Evolutionary conservation across 2,113 vertebrate species (phyloP), one percentile per base, ranked within the genome.

Genomic region (Hippocampus comes): DNA sequence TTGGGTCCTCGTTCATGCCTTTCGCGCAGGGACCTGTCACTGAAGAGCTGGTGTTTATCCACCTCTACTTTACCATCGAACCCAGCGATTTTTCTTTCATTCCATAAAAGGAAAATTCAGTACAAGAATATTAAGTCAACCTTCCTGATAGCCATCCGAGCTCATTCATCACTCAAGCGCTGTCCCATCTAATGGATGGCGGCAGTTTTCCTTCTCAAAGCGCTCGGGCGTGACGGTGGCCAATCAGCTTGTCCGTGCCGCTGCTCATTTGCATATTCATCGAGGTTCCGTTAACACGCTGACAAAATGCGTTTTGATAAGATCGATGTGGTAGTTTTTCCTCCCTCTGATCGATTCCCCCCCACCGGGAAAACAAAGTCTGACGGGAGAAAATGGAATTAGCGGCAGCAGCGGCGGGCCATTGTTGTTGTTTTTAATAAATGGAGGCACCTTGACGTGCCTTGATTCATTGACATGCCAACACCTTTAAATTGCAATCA

Each of bases 181-280:
- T 14, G 64, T 46, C 42, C 5, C 14, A 43, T 25, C 43, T 66
- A 66, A 66, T 66, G 43, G 43, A 18, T 15, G 64, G 12, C 2
- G 64, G 23, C 42, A 48, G 1, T 48, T 66, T 84, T 78, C 80
- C 65, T 81, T 84, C 73, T 75, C 72, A 11, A 72, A 63, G 67
- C 75, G 70, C 75, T 84, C 73, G 75, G 85, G 90, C 74, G 75
- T 86, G 84, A 78, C 76, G 41, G 68, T 76, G 56, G 84, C 87
- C 84, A 82, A 78, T 87, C 74, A 70, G 74, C 60, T 68, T 0
- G 61, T 76, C 70, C 25, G 67, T 64, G 76, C 87, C 86, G 15
- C 41, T 2, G 61, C 67, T 81, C 4, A 87, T 90, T 86, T 89
- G 79, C 87, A 90, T 91, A 80, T 88, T 87, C 74, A 90, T 42